Conservation (phyloP, 1,140 invertebrate genomes). For the Drosophila insularis region DNA sequence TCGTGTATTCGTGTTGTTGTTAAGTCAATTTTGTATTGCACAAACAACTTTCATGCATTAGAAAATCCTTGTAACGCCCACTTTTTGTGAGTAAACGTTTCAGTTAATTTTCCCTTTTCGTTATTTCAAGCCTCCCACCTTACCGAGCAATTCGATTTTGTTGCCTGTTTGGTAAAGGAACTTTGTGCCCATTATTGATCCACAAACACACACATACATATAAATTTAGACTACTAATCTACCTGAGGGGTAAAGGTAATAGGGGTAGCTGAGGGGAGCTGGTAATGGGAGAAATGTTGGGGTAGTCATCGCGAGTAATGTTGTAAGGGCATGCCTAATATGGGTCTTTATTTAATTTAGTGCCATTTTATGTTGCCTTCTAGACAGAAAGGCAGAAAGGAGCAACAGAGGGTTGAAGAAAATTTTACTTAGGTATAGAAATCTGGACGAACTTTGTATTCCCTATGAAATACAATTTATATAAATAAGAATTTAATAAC, state of each 20-base stretch:
- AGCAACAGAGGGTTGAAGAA: neutral
- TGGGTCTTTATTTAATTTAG: constrained; percentile 78
- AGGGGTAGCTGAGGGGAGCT: neutral
- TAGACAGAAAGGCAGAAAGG: constrained; percentile 11
- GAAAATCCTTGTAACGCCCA: constrained; percentile 35
- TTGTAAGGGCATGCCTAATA: constrained; percentile 71
- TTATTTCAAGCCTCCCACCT: constrained; percentile 6
- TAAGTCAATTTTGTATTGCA: constrained; percentile 9
- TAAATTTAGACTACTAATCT: constrained; percentile 39
- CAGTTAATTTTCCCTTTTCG: constrained; percentile 50
- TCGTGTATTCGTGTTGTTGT: constrained; percentile 20
- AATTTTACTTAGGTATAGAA: too few relatives aligned
- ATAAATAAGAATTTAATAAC: too few relatives aligned
- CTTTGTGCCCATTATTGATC: constrained; percentile 78
- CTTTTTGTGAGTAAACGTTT: constrained; percentile 48
- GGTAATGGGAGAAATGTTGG: constrained; percentile 16
- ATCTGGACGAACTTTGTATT: too few relatives aligned
- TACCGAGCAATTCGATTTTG: constrained; percentile 16
- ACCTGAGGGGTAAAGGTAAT: constrained; percentile 1
- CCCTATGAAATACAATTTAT: too few relatives aligned
- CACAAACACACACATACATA: constrained; percentile 35
- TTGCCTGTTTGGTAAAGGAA: constrained; percentile 49
- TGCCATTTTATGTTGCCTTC: constrained; percentile 69
- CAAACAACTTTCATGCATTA: constrained; percentile 56
- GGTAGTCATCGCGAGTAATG: constrained; percentile 27